Percentiles rank a stretch among this genome's conserved stretches.
Conservation (phyloP, 2,888 invertebrate genomes). For the Folsomia candida region DNA sequence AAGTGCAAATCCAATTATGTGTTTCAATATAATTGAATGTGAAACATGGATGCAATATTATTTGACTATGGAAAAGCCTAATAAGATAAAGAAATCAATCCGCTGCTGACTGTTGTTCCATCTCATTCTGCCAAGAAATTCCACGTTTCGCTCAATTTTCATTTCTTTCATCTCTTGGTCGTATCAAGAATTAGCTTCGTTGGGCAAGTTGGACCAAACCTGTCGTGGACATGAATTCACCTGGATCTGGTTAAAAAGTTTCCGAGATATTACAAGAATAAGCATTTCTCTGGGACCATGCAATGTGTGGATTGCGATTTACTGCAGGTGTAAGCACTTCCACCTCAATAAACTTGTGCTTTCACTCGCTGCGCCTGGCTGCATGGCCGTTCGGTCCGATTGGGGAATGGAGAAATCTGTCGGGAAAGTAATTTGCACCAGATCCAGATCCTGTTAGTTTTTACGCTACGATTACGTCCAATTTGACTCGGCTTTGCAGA, state of each 20-base stretch:
- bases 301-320: no score
- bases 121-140: background rate
- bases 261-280: background rate
- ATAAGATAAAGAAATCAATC: background rate
- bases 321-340: background rate
- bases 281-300: no score
- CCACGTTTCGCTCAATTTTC: no score
- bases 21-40: background rate
- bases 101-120: background rate
- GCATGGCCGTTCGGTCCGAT: background rate
- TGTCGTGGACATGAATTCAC: background rate
- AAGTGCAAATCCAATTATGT: background rate
- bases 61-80: background rate
- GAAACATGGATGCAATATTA: background rate
- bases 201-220: background rate
- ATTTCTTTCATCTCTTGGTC: no score
- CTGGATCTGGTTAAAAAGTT: background rate
- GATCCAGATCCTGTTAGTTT: background rate
- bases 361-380: background rate
- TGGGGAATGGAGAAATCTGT: background rate
- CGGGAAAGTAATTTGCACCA: background rate
- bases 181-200: background rate
- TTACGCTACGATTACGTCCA: background rate
- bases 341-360: background rate
- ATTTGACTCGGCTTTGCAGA: background rate